Percentiles rank a stretch among this genome's conserved stretches.
Evolutionary conservation across 2,888 invertebrate genomes (phyloP).

Genomic region (Tipula helvola): DNA sequence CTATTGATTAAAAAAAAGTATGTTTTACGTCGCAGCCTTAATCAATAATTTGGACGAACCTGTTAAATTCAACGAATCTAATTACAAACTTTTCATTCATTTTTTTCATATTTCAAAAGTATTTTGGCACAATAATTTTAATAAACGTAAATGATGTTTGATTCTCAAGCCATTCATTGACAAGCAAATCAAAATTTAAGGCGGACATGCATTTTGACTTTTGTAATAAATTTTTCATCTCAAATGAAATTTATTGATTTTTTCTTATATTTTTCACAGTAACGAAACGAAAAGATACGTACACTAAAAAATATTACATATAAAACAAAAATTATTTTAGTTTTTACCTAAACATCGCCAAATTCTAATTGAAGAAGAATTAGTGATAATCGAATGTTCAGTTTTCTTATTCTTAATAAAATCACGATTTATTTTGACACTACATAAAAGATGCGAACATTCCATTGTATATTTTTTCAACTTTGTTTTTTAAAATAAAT

Average conservation of each 20-base stretch:
- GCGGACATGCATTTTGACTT: neutral
- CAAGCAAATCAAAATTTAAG: neutral
- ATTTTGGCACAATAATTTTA: neutral
- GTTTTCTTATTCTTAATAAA: constrained; percentile 37
- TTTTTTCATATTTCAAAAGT: neutral
- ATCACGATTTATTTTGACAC: constrained; percentile 45
- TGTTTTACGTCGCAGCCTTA: neutral
- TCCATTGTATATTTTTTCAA: constrained; percentile 41
- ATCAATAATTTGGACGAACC: neutral
- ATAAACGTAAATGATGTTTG: neutral
- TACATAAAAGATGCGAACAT: constrained; percentile 54
- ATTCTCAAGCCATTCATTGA: neutral
- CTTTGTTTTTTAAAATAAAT: neutral
- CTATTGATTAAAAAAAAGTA: neutral
- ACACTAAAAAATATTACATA: neutral
- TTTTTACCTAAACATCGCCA: constrained; percentile 23
- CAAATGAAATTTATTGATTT: neutral
- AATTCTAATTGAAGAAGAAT: constrained; percentile 14
- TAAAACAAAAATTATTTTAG: neutral
- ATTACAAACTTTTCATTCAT: neutral
- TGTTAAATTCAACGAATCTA: neutral
- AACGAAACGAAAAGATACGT: neutral
- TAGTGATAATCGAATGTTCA: constrained; percentile 20
- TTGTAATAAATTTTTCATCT: neutral
- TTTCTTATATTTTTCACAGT: neutral